Conservation (phyloP, 2,888 invertebrate species). For the Dicycla oo region DNA sequence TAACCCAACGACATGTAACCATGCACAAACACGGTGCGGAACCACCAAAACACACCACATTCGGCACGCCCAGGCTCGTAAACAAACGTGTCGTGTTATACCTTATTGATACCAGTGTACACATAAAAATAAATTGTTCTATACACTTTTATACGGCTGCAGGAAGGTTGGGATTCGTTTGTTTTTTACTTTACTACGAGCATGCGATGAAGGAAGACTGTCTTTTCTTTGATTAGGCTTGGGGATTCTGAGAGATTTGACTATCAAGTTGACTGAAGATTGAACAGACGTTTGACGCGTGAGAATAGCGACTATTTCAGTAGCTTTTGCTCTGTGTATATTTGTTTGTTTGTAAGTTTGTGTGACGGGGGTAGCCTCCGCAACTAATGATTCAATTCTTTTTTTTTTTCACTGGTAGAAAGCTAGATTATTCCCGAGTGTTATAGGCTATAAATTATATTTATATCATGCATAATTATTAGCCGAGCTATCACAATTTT, state of each 20-base stretch:
- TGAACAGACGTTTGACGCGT: not conserved
- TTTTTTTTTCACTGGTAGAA: too few relatives aligned
- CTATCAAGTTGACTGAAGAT: constrained; percentile 22
- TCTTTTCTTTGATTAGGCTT: constrained; percentile 42
- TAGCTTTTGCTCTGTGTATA: not conserved
- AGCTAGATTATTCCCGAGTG: too few relatives aligned
- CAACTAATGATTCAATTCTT: too few relatives aligned
- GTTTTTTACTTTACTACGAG: constrained; percentile 32
- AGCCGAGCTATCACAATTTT: too few relatives aligned
- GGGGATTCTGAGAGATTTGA: constrained; percentile 46
- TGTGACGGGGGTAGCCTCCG: too few relatives aligned
- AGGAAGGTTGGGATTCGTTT: constrained; percentile 45
- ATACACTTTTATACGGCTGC: constrained; percentile 49
- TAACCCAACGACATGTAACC: constrained; percentile 43
- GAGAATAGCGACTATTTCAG: not conserved
- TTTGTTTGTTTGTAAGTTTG: too few relatives aligned
- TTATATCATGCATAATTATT: too few relatives aligned
- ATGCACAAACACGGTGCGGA: constrained; percentile 42
- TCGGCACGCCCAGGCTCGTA: constrained; percentile 53
- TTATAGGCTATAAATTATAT: too few relatives aligned
- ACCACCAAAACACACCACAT: constrained; percentile 50
- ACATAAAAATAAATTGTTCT: constrained; percentile 75
- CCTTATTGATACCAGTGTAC: constrained; percentile 72
- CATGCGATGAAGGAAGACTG: constrained; percentile 12
- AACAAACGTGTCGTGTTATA: constrained; percentile 65